These are phyloP conservation scores for Smittia aterrima DNA, from an alignment of 2,888 invertebrate genomes.

Conservation along the genomic window DNA sequence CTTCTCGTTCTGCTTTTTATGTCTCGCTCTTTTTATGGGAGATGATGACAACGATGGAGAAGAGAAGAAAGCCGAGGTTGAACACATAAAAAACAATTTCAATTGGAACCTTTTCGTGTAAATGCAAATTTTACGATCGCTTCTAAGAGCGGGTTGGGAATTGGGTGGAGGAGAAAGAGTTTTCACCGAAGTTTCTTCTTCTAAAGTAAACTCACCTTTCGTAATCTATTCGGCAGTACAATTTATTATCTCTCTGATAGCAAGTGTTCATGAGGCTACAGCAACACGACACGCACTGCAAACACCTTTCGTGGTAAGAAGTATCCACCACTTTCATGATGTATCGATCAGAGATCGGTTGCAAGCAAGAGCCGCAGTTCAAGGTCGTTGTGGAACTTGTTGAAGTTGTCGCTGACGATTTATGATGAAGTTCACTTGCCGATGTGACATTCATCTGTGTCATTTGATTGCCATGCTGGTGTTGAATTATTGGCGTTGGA, in stretches of 20 bases:
- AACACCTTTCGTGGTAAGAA: constrained; percentile 74
- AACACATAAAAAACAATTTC: constrained; percentile 40
- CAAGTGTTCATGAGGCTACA: constrained; percentile 70
- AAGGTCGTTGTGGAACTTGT: constrained; percentile 13
- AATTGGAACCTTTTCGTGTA: constrained; percentile 38
- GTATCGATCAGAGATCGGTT: constrained; percentile 71
- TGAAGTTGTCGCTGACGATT: constrained; percentile 15
- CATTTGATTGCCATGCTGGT: constrained; percentile 17
- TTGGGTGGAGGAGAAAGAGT: neutral
- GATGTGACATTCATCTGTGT: neutral
- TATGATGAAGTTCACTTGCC: constrained; percentile 18
- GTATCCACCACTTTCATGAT: constrained; percentile 71
- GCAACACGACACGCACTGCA: constrained; percentile 72
- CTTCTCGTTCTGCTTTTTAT: constrained; percentile 14
- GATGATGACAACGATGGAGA: constrained; percentile 1
- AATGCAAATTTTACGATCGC: constrained; percentile 40
- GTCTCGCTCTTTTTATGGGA: neutral
- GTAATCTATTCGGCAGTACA: constrained; percentile 77
- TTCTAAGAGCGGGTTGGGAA: neutral
- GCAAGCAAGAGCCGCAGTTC: constrained; percentile 66
- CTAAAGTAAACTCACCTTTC: constrained; percentile 66
- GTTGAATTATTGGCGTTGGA: constrained; percentile 37
- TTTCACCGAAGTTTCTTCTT: neutral
- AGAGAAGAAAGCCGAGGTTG: constrained; percentile 32
- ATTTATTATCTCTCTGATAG: constrained; percentile 69